Evolutionary conservation across 2,113 vertebrate species (phyloP).

Genomic region (Atractosteus spatula): DNA sequence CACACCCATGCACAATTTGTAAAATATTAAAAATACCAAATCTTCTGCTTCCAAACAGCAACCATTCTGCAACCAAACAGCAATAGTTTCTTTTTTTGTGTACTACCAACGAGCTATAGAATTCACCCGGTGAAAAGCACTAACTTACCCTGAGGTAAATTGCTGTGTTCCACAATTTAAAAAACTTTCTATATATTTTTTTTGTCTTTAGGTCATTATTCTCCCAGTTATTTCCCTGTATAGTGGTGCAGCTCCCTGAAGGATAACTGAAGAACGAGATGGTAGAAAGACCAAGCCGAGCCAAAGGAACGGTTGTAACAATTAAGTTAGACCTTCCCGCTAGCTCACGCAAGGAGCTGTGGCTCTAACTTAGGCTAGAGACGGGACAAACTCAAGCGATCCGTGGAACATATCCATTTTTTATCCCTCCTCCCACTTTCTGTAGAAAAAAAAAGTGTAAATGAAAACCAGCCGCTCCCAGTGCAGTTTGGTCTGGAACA

Average conservation of each 20-base stretch:
- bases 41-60: background rate
- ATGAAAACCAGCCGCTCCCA: conserved; percentile 63
- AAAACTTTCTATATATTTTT: conserved; percentile 44
- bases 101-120: no score
- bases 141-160: conserved; percentile 61
- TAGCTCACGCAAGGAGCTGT: conserved; percentile 59
- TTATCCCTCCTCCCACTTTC: conserved; percentile 59
- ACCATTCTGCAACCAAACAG: background rate
- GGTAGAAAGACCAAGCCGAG: conserved; percentile 25
- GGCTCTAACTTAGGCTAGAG: conserved; percentile 47
- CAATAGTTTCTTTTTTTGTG: background rate
- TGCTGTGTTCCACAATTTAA: conserved; percentile 45
- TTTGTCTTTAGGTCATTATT: conserved; percentile 58
- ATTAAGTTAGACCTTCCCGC: conserved; percentile 43
- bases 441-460: conserved; percentile 41
- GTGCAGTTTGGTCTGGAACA: conserved; percentile 62
- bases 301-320: conserved; percentile 16
- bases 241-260: conserved; percentile 38
- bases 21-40: background rate
- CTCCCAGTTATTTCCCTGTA: conserved; percentile 41
- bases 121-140: background rate
- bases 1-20: background rate
- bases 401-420: conserved; percentile 52
- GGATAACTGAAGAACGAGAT: conserved; percentile 33
- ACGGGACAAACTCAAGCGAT: conserved; percentile 60